phyloP scores from a whole-genome alignment of 2,888 invertebrate genomes.

The Actias luna region DNA sequence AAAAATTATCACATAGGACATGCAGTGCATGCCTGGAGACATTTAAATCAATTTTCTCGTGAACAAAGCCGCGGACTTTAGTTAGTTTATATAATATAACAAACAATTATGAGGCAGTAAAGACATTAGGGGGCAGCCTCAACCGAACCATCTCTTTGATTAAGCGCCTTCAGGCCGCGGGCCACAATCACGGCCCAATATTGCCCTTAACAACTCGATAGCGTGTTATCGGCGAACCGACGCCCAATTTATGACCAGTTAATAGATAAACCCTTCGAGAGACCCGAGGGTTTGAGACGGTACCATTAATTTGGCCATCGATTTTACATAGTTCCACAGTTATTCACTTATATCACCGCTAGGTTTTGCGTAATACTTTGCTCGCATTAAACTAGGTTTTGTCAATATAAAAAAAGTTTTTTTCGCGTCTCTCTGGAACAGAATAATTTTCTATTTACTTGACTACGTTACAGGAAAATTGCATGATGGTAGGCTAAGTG shows the following conservation, averaged over 20 bases:
- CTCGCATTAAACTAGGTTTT: too few relatives aligned
- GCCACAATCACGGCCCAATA: slow-evolving; percentile 69
- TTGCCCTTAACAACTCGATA: slow-evolving; percentile 72
- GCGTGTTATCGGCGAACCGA: slow-evolving; percentile 69
- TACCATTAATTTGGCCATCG: not conserved
- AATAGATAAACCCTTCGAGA: slow-evolving; percentile 62
- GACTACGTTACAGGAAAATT: too few relatives aligned
- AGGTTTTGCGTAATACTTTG: too few relatives aligned
- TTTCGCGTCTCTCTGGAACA: too few relatives aligned
- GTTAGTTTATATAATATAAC: not conserved
- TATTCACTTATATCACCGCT: not conserved
- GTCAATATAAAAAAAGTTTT: too few relatives aligned
- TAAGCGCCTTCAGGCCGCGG: slow-evolving; percentile 56
- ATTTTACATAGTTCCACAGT: not conserved
- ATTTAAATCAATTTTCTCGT: not conserved
- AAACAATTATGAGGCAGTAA: slow-evolving; percentile 4
- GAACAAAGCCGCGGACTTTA: not conserved
- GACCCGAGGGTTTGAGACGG: slow-evolving; percentile 10
- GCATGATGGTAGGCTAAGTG: too few relatives aligned
- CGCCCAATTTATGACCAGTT: slow-evolving; percentile 69
- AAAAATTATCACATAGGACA: too few relatives aligned
- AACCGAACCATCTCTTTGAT: slow-evolving; percentile 40
- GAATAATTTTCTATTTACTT: too few relatives aligned
- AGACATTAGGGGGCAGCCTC: slow-evolving; percentile 38
- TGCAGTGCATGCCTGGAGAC: not conserved